Percentiles rank a stretch among this genome's conserved stretches.
These are phyloP conservation scores for Melanotaenia pygmaea DNA, from an alignment of 2,797 vertebrate genomes.

Conservation along the genomic window DNA sequence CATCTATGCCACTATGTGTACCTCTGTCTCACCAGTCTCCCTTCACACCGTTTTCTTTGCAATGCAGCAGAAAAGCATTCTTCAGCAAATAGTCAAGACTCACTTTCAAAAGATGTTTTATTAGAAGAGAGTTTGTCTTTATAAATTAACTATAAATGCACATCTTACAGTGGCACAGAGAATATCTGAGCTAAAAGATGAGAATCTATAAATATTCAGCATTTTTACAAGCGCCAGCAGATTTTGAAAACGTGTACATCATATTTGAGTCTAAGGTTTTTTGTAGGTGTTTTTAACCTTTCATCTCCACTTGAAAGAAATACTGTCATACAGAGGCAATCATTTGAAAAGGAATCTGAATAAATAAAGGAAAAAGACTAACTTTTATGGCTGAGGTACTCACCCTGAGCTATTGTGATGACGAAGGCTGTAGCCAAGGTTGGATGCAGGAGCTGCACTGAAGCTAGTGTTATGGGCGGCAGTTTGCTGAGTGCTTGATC, in stretches of 20 bases:
- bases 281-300: not conserved
- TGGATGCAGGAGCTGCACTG: constrained; percentile 58
- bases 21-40: not conserved
- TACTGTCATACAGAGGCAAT: not conserved
- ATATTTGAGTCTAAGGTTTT: constrained; percentile 4
- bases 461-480: constrained; percentile 53
- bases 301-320: not conserved
- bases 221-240: constrained; percentile 35
- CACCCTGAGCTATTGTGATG: constrained; percentile 86
- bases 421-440: constrained; percentile 67
- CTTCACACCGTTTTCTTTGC: not conserved
- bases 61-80: not conserved
- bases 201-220: constrained; percentile 49
- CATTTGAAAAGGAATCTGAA: not conserved
- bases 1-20: not conserved
- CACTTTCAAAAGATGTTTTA: constrained; percentile 25
- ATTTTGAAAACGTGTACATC: constrained; percentile 18
- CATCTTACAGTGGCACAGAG: constrained; percentile 7
- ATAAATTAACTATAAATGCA: constrained; percentile 59
- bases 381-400: constrained; percentile 57
- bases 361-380: not conserved
- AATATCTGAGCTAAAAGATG: constrained; percentile 27
- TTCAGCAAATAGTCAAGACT: constrained; percentile 20
- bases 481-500: constrained; percentile 80
- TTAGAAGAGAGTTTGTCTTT: constrained; percentile 43